Base-by-base conservation (phyloP, 2,113 vertebrate species). In the Cephalopterus ornatus region DNA sequence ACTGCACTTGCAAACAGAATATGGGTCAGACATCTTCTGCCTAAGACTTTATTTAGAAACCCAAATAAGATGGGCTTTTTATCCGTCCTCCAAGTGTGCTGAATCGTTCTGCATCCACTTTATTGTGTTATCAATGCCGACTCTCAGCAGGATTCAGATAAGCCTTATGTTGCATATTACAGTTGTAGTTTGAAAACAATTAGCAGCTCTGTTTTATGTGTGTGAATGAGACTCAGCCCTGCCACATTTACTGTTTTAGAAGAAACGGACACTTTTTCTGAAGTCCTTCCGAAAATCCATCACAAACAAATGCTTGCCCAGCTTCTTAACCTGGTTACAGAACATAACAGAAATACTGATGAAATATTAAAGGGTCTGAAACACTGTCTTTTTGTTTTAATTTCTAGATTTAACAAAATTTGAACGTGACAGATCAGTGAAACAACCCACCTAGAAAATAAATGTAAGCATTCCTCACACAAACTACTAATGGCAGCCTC, bases 11-110 rank as follows among this genome's bases (percentile, higher is more conserved):
- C 19, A 83, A 59, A 83, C 75, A 11, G 27, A 81, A 95, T 88
- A 28, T 39, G 47, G 93, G 85, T 52, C 82, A 94, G 82, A 21
- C 41, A 77, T 23, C 65, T 86, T 37, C 53, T 95, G 59, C 42
- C 61, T 77, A 39, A 72, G 55, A 88, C 42, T 90, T 89, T 73
- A 88, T 83, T 89, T 92, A 94, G 82, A 28, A 93, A 59, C 50
- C 27, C 52, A 65, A 47, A 68, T 61, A 73, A 76, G 46, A 63
- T 42, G 37, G 65, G 46, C 3, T 92, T 88, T 62, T 62, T n/a
- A 66, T 80, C 67, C 26, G 0, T 65, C 67, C 75, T 44, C 33
- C 63, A 47, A 70, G 71, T 24, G 21, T 59, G 39, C 62, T 16
- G 5, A 80, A 79, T 52, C 0, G 0, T 52, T 73, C 78, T 58